Evolutionary conservation across 1,140 invertebrate species (phyloP).

Genomic region (Lordiphosa collinella): DNA sequence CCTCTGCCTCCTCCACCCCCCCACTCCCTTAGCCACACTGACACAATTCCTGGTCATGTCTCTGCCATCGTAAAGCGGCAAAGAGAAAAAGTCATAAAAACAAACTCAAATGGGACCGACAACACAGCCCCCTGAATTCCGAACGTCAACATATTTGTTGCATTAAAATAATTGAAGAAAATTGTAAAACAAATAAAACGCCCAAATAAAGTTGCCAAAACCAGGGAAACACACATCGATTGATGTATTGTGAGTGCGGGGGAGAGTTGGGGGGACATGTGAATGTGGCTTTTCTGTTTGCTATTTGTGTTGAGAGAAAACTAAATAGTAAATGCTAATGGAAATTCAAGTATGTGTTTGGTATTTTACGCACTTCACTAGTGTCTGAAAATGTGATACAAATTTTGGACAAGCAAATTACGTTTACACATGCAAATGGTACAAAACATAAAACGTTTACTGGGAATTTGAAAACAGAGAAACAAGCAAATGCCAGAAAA

Average conservation of each 20-base stretch:
- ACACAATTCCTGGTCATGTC: slow-evolving; percentile 19
- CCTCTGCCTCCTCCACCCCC: not conserved
- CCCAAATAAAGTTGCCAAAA: slow-evolving; percentile 23
- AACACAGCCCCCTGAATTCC: slow-evolving; percentile 24
- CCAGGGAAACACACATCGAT: not conserved
- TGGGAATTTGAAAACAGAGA: not conserved
- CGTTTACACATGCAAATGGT: not conserved
- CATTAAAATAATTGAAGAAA: slow-evolving; percentile 74
- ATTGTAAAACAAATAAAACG: slow-evolving; percentile 64
- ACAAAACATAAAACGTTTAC: not conserved
- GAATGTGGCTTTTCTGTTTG: not conserved
- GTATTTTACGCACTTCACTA: no score
- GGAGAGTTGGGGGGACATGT: not conserved
- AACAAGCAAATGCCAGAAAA: no score
- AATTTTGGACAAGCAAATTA: not conserved
- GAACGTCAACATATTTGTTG: slow-evolving; percentile 69
- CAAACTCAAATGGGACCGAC: slow-evolving; percentile 19
- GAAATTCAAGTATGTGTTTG: slow-evolving; percentile 1
- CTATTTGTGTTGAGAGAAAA: not conserved
- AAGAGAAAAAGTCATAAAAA: slow-evolving; percentile 58
- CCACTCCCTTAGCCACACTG: not conserved
- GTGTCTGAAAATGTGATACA: not conserved
- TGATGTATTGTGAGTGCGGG: not conserved
- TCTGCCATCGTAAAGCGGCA: slow-evolving; percentile 52
- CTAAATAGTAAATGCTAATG: slow-evolving; percentile 2